These are phyloP conservation scores for Incurvaria masculella DNA, from an alignment of 2,888 invertebrate genomes.

Conservation along the genomic window DNA sequence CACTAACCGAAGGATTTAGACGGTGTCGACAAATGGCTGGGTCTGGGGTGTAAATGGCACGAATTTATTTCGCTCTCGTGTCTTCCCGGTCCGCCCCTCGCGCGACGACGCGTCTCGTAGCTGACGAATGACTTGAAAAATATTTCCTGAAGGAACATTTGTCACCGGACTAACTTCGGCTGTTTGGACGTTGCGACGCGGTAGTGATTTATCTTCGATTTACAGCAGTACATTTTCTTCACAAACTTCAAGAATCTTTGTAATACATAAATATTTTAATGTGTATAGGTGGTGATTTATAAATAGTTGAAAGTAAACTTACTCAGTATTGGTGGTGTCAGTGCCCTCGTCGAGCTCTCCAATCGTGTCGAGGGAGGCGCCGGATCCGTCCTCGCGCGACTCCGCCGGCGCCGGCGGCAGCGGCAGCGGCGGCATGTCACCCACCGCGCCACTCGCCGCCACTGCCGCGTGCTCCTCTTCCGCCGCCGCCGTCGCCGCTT, in stretches of 20 bases:
- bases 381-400: constrained; percentile 53
- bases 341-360: constrained; percentile 65
- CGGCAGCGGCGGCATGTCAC: not conserved
- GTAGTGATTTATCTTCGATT: not conserved
- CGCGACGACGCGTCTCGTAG: not conserved
- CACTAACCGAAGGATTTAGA: not conserved
- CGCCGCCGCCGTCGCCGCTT: not conserved
- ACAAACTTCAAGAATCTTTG: not conserved
- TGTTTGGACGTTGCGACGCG: not conserved
- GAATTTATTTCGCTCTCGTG: constrained; percentile 4
- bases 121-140: not conserved
- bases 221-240: not conserved
- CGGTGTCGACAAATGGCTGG: constrained; percentile 22
- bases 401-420: constrained; percentile 29
- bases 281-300: not conserved
- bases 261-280: not conserved
- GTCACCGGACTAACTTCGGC: not conserved
- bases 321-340: constrained; percentile 42
- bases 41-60: constrained; percentile 26
- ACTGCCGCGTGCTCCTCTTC: not conserved
- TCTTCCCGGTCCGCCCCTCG: not conserved
- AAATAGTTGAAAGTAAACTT: constrained; percentile 22
- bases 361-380: constrained; percentile 65
- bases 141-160: not conserved
- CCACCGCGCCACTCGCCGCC: not conserved